Evolutionary conservation across 2,888 invertebrate species (phyloP).

Genomic region (Nowickia ferox): DNA sequence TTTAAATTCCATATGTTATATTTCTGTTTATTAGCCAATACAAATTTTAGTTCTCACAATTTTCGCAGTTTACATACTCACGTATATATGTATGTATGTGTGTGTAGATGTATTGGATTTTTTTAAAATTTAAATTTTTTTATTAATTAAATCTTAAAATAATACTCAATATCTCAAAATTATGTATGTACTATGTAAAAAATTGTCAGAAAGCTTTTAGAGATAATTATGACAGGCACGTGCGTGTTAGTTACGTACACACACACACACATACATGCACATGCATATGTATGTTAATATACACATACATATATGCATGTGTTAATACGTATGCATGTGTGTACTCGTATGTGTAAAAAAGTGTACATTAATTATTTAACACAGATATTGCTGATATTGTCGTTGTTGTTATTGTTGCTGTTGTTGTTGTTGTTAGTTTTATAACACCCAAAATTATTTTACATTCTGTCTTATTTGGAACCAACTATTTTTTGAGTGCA

Average conservation of each 20-base stretch:
- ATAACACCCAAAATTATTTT: conserved; percentile 53
- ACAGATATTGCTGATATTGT: neutral
- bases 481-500: neutral
- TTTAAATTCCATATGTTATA: no score
- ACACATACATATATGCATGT: neutral
- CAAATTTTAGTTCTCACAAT: no score
- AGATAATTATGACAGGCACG: conserved; percentile 62
- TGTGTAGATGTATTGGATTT: no score
- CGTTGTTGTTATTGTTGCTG: conserved; percentile 9
- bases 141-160: no score
- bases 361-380: no score
- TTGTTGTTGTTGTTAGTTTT: conserved; percentile 34
- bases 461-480: conserved; percentile 13
- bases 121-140: neutral
- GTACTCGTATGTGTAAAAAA: neutral
- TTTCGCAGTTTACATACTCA: no score
- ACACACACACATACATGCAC: neutral
- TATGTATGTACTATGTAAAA: no score
- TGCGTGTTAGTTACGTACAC: conserved; percentile 22
- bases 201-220: neutral
- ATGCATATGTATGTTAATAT: neutral
- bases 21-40: no score
- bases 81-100: no score
- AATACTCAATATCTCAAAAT: no score
- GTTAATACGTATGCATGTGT: no score